Evolutionary conservation across 2,888 invertebrate species (phyloP).

Genomic region (Coenonympha arcania): DNA sequence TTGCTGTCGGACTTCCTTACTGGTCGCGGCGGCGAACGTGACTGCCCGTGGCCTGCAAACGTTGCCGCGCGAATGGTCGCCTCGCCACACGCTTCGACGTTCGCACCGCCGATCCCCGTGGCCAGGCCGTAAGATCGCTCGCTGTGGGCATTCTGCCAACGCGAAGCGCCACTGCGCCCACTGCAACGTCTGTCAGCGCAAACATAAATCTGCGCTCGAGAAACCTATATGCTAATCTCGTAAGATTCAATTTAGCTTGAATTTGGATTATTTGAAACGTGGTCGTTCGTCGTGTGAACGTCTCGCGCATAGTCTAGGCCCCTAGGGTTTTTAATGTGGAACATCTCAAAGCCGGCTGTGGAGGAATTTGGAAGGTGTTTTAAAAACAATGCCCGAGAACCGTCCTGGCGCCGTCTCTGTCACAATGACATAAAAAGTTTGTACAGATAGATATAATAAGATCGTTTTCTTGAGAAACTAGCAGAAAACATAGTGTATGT

Average conservation of each 20-base stretch:
- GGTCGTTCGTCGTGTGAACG: conserved; percentile 43
- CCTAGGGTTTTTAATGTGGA: conserved; percentile 54
- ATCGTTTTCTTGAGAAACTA: not conserved
- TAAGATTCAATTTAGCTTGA: conserved; percentile 42
- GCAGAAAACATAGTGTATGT: no score
- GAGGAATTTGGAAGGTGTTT: conserved; percentile 21
- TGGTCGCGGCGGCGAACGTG: no score
- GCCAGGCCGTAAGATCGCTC: conserved; percentile 54
- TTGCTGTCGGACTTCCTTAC: no score
- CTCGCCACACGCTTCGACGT: no score
- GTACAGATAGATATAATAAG: no score
- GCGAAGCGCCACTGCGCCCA: conserved; percentile 54
- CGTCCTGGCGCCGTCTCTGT: not conserved
- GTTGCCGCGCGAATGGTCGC: no score
- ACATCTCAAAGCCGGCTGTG: conserved; percentile 48
- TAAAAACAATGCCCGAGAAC: conserved; percentile 4
- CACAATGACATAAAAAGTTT: not conserved
- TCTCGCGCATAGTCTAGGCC: conserved; percentile 65
- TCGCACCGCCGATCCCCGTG: no score
- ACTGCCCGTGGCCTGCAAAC: no score
- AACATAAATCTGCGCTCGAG: conserved; percentile 34
- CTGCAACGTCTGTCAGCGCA: conserved; percentile 51
- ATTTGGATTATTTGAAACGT: not conserved
- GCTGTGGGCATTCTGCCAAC: conserved; percentile 63
- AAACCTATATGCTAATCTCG: conserved; percentile 32